Evolutionary conservation across 2,888 invertebrate genomes (phyloP).

Genomic region (Galeopsomyia nigrocyanea): DNA sequence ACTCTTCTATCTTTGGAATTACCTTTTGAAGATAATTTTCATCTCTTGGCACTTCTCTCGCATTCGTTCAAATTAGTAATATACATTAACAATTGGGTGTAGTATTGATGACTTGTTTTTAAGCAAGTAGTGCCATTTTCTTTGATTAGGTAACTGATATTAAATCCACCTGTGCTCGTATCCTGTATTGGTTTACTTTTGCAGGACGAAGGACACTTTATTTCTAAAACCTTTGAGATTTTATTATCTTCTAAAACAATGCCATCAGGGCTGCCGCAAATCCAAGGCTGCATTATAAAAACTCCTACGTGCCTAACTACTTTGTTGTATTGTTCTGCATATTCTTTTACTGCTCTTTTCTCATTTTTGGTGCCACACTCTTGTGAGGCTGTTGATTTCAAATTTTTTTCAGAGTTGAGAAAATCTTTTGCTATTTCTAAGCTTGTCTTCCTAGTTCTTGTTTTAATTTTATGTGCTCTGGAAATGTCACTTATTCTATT

Average conservation of each 20-base stretch:
- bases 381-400: too few relatives aligned
- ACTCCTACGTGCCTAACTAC: not conserved
- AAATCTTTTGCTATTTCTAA: not conserved
- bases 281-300: not conserved
- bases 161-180: not conserved
- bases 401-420: not conserved
- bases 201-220: conserved; percentile 2
- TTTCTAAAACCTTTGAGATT: not conserved
- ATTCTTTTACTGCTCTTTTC: not conserved
- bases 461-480: conserved; percentile 18
- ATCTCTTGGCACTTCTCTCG: not conserved
- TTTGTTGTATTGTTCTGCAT: not conserved
- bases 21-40: not conserved
- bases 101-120: not conserved
- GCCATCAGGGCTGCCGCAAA: too few relatives aligned
- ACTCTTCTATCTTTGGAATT: not conserved
- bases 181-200: not conserved
- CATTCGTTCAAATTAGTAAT: not conserved
- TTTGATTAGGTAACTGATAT: not conserved
- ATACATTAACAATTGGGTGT: not conserved
- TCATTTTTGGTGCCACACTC: conserved; percentile 7
- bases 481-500: not conserved
- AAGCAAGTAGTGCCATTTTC: not conserved
- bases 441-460: not conserved
- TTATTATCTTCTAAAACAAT: not conserved